Evolutionary conservation across 2,888 invertebrate species (phyloP), one percentile per base, ranked within the genome.

Genomic region (Pelosia muscerda): DNA sequence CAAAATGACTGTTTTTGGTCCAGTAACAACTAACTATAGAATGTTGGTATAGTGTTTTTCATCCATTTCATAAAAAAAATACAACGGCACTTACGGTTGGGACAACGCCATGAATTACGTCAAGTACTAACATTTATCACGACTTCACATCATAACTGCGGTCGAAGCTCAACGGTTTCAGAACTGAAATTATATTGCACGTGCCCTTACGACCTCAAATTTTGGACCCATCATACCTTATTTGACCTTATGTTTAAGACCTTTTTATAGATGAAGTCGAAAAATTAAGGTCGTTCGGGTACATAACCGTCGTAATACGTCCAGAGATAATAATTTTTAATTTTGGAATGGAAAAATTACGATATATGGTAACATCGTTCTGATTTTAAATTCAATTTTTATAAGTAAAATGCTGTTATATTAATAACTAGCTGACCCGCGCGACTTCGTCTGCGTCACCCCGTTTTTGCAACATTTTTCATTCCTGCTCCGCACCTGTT

Each of bases 51-150:
- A 54, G 13, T 56, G 60, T 60, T 68, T 67, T 62, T 58, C 53
- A 62, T 58, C 25, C 57, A 69, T 65, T 65, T 57, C 25, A 58
- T 65, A 75, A 79, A 83, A 81, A 78, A 83, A 81, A 78, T 80
- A 81, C 68, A 68, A 68, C 62, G 65, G 77, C 76, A 78, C 82
- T 86, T 88, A 88, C 87, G 83, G 78, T 71, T 71, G 78, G 61
- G 83, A 89, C 88, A 87, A 68, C 76, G 83, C 86, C 79, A 86
- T 90, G 88, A 88, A 86, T 90, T 85, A 87, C 84, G 68, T 69
- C 73, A 84, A 88, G 84, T 84, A 81, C 81, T 69, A 71, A 74
- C 81, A 87, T 91, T 88, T 88, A 86, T 91, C 90, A 89, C 77
- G 77, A 81, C 85, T 83, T 86, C 89, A 86, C 86, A 84, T 88